Percentiles rank a stretch among this genome's conserved stretches.
Evolutionary conservation across 2,113 vertebrate species (phyloP).

Genomic region (Muntiacus reevesi): DNA sequence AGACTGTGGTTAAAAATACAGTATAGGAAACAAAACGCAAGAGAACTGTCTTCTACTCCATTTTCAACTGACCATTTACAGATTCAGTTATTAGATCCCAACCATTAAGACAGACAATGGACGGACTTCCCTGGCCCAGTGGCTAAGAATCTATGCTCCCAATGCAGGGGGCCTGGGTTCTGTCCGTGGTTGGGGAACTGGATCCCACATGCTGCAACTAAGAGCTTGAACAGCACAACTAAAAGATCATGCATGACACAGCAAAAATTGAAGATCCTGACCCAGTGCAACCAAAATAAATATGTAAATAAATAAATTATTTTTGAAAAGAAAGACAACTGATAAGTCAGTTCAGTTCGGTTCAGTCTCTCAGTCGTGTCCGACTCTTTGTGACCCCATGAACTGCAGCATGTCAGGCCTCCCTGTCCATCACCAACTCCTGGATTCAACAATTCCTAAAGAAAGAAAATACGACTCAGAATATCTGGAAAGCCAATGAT

Average conservation of each 20-base stretch:
- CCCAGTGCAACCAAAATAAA: not conserved
- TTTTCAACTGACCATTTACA: not conserved
- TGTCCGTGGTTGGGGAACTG: not conserved
- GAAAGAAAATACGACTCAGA: not conserved
- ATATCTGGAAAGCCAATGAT: not conserved
- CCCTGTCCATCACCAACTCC: too few species aligned
- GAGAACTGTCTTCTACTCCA: not conserved
- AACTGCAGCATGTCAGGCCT: too few species aligned
- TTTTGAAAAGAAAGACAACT: not conserved
- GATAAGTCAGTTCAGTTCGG: not conserved
- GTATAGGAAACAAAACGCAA: not conserved
- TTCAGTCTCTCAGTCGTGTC: too few species aligned
- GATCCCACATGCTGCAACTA: not conserved
- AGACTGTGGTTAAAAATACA: not conserved
- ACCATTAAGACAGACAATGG: not conserved
- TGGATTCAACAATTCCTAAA: not conserved
- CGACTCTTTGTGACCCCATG: too few species aligned
- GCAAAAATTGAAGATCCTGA: not conserved
- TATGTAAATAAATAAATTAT: not conserved
- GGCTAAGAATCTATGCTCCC: not conserved
- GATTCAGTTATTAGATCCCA: not conserved
- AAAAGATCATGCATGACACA: not conserved
- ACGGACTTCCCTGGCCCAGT: not conserved
- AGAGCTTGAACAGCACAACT: not conserved
- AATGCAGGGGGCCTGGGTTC: not conserved